Percentiles rank a stretch among this genome's conserved stretches.
These are phyloP conservation scores for Erebia aethiops DNA, from an alignment of 2,888 invertebrate genomes.

Conservation along the genomic window DNA sequence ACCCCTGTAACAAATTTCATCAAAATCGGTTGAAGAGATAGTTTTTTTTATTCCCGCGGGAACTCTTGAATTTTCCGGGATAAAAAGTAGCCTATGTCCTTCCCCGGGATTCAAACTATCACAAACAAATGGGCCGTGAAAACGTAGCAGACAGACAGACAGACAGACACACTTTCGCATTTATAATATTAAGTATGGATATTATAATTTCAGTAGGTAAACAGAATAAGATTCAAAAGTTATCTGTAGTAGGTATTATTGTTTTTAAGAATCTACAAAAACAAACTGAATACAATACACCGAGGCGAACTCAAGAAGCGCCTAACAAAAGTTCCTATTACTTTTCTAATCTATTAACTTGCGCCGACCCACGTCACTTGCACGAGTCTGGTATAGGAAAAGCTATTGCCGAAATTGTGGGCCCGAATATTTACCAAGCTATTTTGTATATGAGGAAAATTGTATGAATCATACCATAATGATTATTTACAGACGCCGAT, in stretches of 20 bases:
- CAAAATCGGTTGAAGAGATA: too few species aligned
- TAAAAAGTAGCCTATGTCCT: too few species aligned
- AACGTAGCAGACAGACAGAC: too few species aligned
- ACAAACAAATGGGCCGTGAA: too few species aligned
- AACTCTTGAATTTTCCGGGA: too few species aligned
- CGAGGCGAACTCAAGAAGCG: neutral
- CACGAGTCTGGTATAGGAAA: conserved; percentile 15
- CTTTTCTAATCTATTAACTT: conserved; percentile 32
- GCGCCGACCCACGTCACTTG: conserved; percentile 33
- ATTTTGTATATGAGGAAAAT: conserved; percentile 1
- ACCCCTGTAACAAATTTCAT: too few species aligned
- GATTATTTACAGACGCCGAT: neutral
- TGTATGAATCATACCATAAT: neutral
- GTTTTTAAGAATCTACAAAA: neutral
- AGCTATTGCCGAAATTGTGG: conserved; percentile 25
- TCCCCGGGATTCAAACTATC: too few species aligned
- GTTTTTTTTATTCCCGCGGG: too few species aligned
- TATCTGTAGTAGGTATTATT: neutral
- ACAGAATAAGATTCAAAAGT: too few species aligned
- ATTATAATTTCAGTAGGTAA: too few species aligned
- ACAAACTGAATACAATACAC: neutral
- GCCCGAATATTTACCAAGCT: conserved; percentile 6
- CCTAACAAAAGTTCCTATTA: conserved; percentile 24
- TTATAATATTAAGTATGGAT: too few species aligned
- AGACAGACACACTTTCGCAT: too few species aligned